phyloP scores from a whole-genome alignment of 2,888 invertebrate species.

The Phengaris arion region DNA sequence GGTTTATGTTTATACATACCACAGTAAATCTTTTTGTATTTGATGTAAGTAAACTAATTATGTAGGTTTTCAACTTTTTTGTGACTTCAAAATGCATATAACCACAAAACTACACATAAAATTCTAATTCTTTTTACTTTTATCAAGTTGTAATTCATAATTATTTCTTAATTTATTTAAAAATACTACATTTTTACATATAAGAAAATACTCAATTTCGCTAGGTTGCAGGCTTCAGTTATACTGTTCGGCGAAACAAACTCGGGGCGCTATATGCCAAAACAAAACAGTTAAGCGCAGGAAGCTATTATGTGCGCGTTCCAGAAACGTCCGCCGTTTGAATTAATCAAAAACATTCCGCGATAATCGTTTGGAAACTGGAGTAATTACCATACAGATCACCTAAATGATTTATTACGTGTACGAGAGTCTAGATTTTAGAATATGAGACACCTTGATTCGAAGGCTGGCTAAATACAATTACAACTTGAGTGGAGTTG shows the following conservation, averaged over 20 bases:
- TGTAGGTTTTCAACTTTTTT: too few species aligned
- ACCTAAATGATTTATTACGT: background rate
- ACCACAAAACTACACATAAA: too few species aligned
- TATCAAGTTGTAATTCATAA: too few species aligned
- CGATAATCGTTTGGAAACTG: conserved; percentile 6
- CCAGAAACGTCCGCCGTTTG: conserved; percentile 16
- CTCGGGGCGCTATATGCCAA: background rate
- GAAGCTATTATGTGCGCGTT: conserved; percentile 3
- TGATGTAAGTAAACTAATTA: too few species aligned
- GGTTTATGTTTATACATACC: too few species aligned
- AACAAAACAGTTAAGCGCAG: conserved; percentile 7
- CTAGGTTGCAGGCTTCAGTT: background rate
- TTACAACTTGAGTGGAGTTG: background rate
- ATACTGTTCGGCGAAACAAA: background rate
- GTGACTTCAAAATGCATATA: too few species aligned
- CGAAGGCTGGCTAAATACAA: background rate
- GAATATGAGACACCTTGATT: conserved; percentile 2
- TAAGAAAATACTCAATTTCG: too few species aligned
- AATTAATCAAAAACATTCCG: conserved; percentile 16
- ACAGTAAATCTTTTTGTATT: too few species aligned
- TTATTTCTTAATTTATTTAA: too few species aligned
- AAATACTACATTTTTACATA: too few species aligned
- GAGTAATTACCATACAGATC: conserved; percentile 19
- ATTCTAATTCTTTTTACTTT: too few species aligned
- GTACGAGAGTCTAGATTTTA: conserved; percentile 6